Base-by-base conservation (phyloP, 1,140 invertebrate genomes). In the Heliconius himera region DNA sequence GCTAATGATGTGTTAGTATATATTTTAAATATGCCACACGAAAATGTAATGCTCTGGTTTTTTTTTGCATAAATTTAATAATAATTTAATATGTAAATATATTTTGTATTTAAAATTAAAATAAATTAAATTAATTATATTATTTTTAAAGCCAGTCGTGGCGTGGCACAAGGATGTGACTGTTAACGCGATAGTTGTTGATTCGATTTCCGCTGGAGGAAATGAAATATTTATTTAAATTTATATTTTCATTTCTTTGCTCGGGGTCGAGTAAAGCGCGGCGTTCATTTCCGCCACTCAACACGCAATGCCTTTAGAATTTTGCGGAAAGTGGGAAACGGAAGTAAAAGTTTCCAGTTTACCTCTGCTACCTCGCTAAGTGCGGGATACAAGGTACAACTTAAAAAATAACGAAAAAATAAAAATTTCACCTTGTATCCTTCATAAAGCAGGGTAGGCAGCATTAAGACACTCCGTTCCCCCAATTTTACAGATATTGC, bases 1-100 rank as follows among this genome's bases (percentile, higher is more conserved):
- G 73, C 73, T 79, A 79, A 79, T 79, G 78, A 79, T 26, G 73
- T 73, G 51, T 75, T 54, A 70, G 60, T 70, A 41, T 66, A 46
- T 77, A 33, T 29, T 26, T 29, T 5, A 72, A 72, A 72, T 72
- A 13, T 72, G 70, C 9, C 36, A 72, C 33, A 72, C n/a, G n/a
- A 41, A 41, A 41, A 41, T 38, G 33, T 72, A 20, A n/a, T n/a
- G 8, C 8, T 16, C 9, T 36, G 33, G 6, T 29, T 72, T n/a
- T 36, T 36, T 8, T 36, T 38, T 8, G 2, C 4, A 29, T 18
- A 36, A 26, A 36, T 8, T 20, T 33, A 4, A 16, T 46, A 46
- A 70, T n/a, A 36, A 36, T 22, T 3, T 13, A 70, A 33, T 70
- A 13, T 8, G 20, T 8, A 70, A 26, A 16, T 29, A 33, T 26